These are phyloP conservation scores for Melanotaenia duboulayi DNA, from an alignment of 2,113 vertebrate species.

Conservation along the genomic window DNA sequence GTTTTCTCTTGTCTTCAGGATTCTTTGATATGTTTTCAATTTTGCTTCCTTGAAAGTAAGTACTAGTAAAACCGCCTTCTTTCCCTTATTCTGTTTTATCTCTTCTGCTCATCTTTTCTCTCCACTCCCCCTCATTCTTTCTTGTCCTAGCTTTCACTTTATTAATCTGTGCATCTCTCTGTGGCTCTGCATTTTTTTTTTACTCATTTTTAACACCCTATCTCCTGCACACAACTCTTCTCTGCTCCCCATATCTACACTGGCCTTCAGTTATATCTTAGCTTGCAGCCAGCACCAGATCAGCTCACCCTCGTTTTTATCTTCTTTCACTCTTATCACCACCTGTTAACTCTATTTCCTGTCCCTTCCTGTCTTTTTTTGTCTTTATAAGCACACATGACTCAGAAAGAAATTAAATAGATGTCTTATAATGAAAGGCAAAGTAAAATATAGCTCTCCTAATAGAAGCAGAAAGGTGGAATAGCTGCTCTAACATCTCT, in stretches of 20 bases:
- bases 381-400: not conserved
- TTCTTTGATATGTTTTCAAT: no score
- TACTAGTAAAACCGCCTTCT: conserved; percentile 3
- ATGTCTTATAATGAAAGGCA: conserved; percentile 32
- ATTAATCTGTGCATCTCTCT: conserved; percentile 25
- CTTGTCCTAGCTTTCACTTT: conserved; percentile 27
- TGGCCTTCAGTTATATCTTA: conserved; percentile 10
- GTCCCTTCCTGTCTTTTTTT: not conserved
- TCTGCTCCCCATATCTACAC: conserved; percentile 9
- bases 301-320: conserved; percentile 26
- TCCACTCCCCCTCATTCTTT: conserved; percentile 11
- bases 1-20: no score
- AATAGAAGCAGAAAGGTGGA: conserved; percentile 25
- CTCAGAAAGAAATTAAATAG: conserved; percentile 19
- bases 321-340: conserved; percentile 33
- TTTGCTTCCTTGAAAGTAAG: not conserved
- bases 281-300: conserved; percentile 45
- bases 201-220: conserved; percentile 55
- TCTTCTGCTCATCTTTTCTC: conserved; percentile 31
- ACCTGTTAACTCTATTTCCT: conserved; percentile 44
- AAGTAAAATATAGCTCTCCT: conserved; percentile 30
- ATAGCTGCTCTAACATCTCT: not conserved
- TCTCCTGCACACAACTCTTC: conserved; percentile 48
- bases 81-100: conserved; percentile 29
- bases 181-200: conserved; percentile 13